Evolutionary conservation across 2,113 vertebrate genomes (phyloP), one percentile per base, ranked within the genome.

Genomic region (Halichoeres trimaculatus): DNA sequence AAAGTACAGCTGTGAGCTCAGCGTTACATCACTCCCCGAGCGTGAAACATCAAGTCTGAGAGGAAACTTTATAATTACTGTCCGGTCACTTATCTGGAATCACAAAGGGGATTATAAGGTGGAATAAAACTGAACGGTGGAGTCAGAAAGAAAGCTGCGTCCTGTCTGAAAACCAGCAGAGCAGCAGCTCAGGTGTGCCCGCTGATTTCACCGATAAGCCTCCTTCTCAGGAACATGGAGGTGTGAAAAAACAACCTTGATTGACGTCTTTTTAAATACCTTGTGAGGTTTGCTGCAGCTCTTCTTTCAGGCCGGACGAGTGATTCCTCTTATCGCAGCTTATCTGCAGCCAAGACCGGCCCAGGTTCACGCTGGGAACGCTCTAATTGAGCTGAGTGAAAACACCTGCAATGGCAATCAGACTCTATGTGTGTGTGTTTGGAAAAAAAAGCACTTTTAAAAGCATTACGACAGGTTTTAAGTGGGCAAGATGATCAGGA

Each of bases 41-140:
- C 43, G 6, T 45, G 60, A 9, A 36, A 0, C 4, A 14, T 17
- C 36, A 24, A 73, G 52, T 80, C 61, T 52, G 60, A 72, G 43
- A 53, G 40, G 43, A 53, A 63, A 80, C 83, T 83, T 78, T 35
- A 36, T 83, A 75, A 83, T 88, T 69, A 69, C 22, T 14, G 71
- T 82, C 24, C 48, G 36, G 22, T 35, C 48, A 40, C 40, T 69
- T 74, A 53, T 84, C 65, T 58, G 45, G 36, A 63, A 80, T 80
- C 80, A 55, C 30, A 45, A 10, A 10, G 48, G 13, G 50, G 20
- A 48, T 53, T 70, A 1, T 30, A 52, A 76, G 13, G 7, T 60
- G 53, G 76, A 74, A 67, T 68, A 35, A 80, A 75, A 76, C 24
- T 22, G 57, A 58, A 77, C 14, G 13, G 14, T 38, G 57, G 52